Percentiles rank a stretch among this genome's conserved stretches.
Evolutionary conservation across 1,140 invertebrate species (phyloP).

Genomic region (Drosophila kepulauana): DNA sequence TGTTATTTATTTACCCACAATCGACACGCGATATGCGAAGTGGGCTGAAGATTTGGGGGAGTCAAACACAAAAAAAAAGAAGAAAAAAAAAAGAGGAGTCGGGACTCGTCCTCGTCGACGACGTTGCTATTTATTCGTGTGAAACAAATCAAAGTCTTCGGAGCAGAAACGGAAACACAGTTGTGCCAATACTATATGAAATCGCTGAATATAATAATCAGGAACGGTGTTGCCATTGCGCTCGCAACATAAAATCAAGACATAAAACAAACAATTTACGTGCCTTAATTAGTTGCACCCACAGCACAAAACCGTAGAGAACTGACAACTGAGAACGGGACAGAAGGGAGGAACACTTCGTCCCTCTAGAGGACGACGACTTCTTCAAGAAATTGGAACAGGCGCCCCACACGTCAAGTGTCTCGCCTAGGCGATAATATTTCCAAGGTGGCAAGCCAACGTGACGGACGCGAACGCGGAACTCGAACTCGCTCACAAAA

Average conservation of each 20-base stretch:
- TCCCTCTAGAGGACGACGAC: conserved; percentile 11
- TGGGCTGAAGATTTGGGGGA: conserved; percentile 14
- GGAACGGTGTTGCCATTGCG: conserved; percentile 32
- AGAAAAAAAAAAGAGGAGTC: background rate
- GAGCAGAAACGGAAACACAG: conserved; percentile 23
- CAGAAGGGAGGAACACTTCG: conserved; percentile 14
- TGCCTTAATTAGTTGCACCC: conserved; percentile 70
- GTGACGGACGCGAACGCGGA: conserved; percentile 24
- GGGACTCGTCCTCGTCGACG: conserved; percentile 19
- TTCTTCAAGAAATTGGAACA: conserved; percentile 7
- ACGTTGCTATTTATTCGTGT: conserved; percentile 79
- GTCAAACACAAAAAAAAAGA: background rate
- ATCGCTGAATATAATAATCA: conserved; percentile 56
- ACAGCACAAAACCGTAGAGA: background rate
- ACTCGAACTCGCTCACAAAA: conserved; percentile 5
- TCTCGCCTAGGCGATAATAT: conserved; percentile 46
- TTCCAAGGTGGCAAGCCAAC: conserved; percentile 34
- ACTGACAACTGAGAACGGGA: too few relatives aligned
- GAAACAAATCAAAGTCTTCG: conserved; percentile 69
- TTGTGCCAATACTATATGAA: conserved; percentile 42
- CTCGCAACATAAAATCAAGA: conserved; percentile 44
- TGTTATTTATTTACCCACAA: conserved; percentile 83
- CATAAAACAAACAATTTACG: conserved; percentile 69
- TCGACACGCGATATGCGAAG: conserved; percentile 80
- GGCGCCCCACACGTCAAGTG: conserved; percentile 31